phyloP scores from a whole-genome alignment of 1,140 invertebrate species.

The Dendrolimus punctatus region DNA sequence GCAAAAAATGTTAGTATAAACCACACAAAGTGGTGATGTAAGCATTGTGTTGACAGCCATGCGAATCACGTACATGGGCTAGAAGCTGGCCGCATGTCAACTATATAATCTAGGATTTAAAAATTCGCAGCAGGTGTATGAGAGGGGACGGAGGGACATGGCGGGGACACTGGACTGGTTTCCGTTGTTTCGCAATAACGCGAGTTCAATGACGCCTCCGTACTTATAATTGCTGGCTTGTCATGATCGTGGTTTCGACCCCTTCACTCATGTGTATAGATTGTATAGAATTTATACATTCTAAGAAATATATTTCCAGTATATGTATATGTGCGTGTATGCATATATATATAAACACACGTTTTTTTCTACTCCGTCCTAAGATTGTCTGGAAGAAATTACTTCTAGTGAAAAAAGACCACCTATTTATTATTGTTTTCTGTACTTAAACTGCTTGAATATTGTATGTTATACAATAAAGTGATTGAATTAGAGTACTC shows the following conservation, averaged over 20 bases:
- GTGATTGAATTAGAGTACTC: no score
- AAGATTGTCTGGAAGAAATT: no score
- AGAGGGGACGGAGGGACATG: slow-evolving; percentile 19
- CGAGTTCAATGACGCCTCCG: slow-evolving; percentile 65
- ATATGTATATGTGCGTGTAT: no score
- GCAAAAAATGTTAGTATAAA: slow-evolving; percentile 2
- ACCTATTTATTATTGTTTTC: no score
- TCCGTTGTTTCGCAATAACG: slow-evolving; percentile 70
- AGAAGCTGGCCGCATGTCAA: slow-evolving; percentile 51
- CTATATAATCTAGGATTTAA: slow-evolving; percentile 66
- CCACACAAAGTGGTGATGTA: slow-evolving; percentile 40
- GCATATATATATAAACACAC: no score
- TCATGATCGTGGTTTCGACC: slow-evolving; percentile 48
- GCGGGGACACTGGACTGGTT: slow-evolving; percentile 53
- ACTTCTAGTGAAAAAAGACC: no score
- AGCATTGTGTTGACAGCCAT: slow-evolving; percentile 30
- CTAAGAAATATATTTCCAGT: not conserved
- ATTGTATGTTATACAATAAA: no score
- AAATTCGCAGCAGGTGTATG: slow-evolving; percentile 65
- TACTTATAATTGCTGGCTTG: slow-evolving; percentile 62
- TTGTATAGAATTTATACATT: slow-evolving; percentile 8
- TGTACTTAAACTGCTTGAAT: no score
- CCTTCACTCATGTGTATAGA: slow-evolving; percentile 34
- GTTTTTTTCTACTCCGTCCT: no score
- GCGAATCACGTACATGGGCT: slow-evolving; percentile 38